Conservation (phyloP, 2,113 vertebrate genomes). For the Tangachromis dhanisi region DNA sequence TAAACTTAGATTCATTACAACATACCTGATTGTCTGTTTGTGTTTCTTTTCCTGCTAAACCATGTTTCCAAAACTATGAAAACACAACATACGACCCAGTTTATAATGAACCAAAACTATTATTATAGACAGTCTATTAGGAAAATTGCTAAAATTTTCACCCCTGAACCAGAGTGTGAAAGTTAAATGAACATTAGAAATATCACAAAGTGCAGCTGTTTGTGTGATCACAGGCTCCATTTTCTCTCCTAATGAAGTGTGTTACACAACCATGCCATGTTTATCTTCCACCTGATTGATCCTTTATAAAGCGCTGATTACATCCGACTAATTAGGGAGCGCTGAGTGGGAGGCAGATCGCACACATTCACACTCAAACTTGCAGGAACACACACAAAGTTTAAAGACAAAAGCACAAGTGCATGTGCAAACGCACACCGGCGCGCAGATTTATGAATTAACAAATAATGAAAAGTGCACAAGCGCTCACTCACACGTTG, state of each 20-base stretch:
- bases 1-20: neutral
- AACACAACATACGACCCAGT: neutral
- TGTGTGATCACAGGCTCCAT: conserved; percentile 55
- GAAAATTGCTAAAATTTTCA: neutral
- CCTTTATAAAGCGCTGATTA: conserved; percentile 65
- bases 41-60: neutral
- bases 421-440: neutral
- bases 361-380: neutral
- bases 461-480: neutral
- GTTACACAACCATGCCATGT: conserved; percentile 53
- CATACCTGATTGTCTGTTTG: neutral
- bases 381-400: neutral
- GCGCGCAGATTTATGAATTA: neutral
- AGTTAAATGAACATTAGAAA: neutral
- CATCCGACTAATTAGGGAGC: conserved; percentile 35
- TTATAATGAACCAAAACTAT: neutral
- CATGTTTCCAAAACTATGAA: neutral
- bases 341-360: neutral
- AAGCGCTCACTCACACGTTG: neutral
- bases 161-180: neutral
- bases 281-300: conserved; percentile 67
- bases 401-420: neutral
- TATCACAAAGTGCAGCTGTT: neutral
- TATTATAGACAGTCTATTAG: neutral
- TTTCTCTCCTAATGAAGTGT: conserved; percentile 68